Base-by-base conservation (phyloP, 2,113 vertebrate species). In the Spheniscus mendiculus region DNA sequence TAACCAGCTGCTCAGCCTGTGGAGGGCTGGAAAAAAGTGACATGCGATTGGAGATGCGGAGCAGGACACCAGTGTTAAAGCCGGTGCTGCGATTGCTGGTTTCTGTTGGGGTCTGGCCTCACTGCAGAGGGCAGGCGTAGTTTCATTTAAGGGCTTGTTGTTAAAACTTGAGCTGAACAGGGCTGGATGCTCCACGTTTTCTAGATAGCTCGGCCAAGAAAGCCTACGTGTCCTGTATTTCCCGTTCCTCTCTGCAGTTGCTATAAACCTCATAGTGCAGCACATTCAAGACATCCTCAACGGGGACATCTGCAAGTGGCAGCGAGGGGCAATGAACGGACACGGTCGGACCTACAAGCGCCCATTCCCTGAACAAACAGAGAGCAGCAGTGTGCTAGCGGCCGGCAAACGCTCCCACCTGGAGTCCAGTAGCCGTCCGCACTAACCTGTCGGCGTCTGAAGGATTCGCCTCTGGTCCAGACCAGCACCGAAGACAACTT, bases 221-320 rank as follows among this genome's bases (percentile, higher is more conserved):
- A 30, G 19, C 9, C 32, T 10, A 26, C 8, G 1, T 8, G 32
- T 44, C 29, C 36, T 36, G 0, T 42, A 2, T 50, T 70, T 42
- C 32, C 72, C 5, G 0, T 81, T 92, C 11, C 73, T 65, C 53
- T 50, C 59, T 4, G 12, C 97, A 99, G 99, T 99, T 63, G 99
- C 99, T 56, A 99, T 99, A 94, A 99, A 99, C 98, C 98, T 99
- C 72, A 99, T 99, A 1, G 99, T 99, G 70, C 99, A 99, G 98
- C 99, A 99, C 98, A 99, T 99, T 62, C 99, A 99, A 71, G 99
- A 99, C 97, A 99, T 99, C 79, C 98, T 99, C 5, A 99, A 98
- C 0, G 99, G 99, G 0, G 99, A 99, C 96, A 98, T 99, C 97
- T 99, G 99, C 97, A 99, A 99, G 88, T 99, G 99, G 99, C 99